These are phyloP conservation scores for Hylia prasina DNA, from an alignment of 2,113 vertebrate species.

Conservation along the genomic window DNA sequence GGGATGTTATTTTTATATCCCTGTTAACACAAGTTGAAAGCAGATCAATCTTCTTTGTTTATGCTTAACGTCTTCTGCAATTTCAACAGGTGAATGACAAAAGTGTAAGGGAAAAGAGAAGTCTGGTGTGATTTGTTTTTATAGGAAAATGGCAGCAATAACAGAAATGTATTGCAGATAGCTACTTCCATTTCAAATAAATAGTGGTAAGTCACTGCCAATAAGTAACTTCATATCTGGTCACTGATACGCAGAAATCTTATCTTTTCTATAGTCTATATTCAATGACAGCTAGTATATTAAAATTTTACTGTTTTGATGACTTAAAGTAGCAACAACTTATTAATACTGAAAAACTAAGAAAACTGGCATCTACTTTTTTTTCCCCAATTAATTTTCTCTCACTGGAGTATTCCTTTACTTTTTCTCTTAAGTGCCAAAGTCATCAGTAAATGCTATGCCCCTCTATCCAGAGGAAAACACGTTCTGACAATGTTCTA, in stretches of 20 bases:
- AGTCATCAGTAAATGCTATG: neutral
- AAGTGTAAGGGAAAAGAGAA: slow-evolving; percentile 7
- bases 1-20: slow-evolving; percentile 66
- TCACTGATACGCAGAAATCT: neutral
- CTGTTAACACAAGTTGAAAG: slow-evolving; percentile 66
- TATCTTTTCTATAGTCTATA: neutral
- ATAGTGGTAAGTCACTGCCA: neutral
- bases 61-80: slow-evolving; percentile 1
- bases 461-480: neutral
- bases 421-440: neutral
- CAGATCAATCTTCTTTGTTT: slow-evolving; percentile 61
- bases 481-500: neutral
- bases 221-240: neutral
- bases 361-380: neutral
- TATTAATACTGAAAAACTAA: neutral
- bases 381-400: neutral
- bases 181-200: slow-evolving; percentile 7
- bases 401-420: neutral
- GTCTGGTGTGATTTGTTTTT: slow-evolving; percentile 19
- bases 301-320: neutral
- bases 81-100: slow-evolving; percentile 61
- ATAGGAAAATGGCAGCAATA: slow-evolving; percentile 26
- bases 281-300: neutral
- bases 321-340: neutral
- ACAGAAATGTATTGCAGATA: neutral